phyloP scores from a whole-genome alignment of 2,888 invertebrate genomes.

The Corbicula japonica region DNA sequence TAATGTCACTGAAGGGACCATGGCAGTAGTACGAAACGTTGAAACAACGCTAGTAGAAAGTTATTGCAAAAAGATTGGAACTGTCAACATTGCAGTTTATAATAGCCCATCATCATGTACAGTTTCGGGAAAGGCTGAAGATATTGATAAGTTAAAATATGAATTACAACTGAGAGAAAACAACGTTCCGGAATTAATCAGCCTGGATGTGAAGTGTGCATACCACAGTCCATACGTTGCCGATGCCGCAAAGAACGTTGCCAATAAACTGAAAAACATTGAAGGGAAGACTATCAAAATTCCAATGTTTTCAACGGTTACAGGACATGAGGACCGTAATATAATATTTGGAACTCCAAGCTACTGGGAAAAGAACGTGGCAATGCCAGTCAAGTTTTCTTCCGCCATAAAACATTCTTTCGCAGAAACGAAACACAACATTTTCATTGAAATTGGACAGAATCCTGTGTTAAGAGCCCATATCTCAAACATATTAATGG shows the following conservation, averaged over 20 bases:
- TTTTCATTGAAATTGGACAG: slow-evolving; percentile 80
- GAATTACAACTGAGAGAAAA: slow-evolving; percentile 41
- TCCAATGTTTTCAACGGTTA: slow-evolving; percentile 60
- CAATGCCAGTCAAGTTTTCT: slow-evolving; percentile 72
- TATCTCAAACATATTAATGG: slow-evolving; percentile 23
- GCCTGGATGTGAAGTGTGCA: slow-evolving; percentile 62
- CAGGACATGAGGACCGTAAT: slow-evolving; percentile 50
- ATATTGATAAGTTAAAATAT: slow-evolving; percentile 27
- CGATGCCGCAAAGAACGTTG: slow-evolving; percentile 55
- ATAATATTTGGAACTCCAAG: slow-evolving; percentile 56
- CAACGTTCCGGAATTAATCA: neutral
- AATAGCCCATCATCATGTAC: slow-evolving; percentile 71
- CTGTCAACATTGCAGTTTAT: slow-evolving; percentile 66
- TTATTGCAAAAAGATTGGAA: slow-evolving; percentile 33
- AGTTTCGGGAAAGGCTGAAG: slow-evolving; percentile 67
- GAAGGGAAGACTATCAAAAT: neutral
- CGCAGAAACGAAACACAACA: slow-evolving; percentile 39
- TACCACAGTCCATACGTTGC: slow-evolving; percentile 68
- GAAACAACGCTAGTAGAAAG: slow-evolving; percentile 50
- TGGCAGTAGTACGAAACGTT: slow-evolving; percentile 68
- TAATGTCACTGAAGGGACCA: slow-evolving; percentile 61
- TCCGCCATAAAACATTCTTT: slow-evolving; percentile 61
- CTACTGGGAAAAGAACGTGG: slow-evolving; percentile 78
- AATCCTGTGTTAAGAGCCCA: slow-evolving; percentile 65
- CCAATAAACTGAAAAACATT: slow-evolving; percentile 34